Evolutionary conservation across 2,888 invertebrate species (phyloP).

Genomic region (Mythimna lalbum): DNA sequence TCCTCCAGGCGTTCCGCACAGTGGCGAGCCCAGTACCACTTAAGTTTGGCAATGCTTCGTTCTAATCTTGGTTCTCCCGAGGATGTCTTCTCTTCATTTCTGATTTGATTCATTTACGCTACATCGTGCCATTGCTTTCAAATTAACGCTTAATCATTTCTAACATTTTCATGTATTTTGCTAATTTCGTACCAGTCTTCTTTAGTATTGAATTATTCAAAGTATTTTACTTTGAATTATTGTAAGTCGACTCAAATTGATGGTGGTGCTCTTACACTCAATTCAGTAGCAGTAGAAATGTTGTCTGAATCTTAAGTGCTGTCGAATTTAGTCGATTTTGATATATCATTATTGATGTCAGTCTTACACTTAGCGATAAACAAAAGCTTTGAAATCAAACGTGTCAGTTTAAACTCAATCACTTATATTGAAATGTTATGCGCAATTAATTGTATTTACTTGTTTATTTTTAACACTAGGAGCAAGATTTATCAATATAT

Average conservation of each 20-base stretch:
- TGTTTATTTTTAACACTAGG: not conserved
- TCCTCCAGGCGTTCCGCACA: too few species aligned
- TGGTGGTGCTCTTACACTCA: constrained; percentile 2
- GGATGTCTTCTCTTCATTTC: too few species aligned
- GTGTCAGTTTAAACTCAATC: not conserved
- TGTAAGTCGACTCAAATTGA: constrained; percentile 19
- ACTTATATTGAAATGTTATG: not conserved
- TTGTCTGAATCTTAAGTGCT: not conserved
- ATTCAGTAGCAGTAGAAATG: not conserved
- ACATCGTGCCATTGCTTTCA: constrained; percentile 17
- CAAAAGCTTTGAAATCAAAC: not conserved
- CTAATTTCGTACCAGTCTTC: not conserved
- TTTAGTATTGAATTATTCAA: not conserved
- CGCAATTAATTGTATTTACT: not conserved
- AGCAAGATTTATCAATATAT: not conserved
- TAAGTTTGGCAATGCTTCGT: too few species aligned
- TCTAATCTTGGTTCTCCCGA: too few species aligned
- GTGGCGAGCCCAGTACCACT: too few species aligned
- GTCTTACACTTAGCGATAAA: not conserved
- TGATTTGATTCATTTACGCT: not conserved
- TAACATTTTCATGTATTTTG: not conserved
- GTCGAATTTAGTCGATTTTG: not conserved
- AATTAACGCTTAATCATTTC: not conserved
- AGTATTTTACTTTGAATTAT: constrained; percentile 16
- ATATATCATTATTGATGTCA: not conserved